Evolutionary conservation across 2,888 invertebrate species (phyloP), one percentile per base, ranked within the genome.

Genomic region (Caenorhabditis plicata): DNA sequence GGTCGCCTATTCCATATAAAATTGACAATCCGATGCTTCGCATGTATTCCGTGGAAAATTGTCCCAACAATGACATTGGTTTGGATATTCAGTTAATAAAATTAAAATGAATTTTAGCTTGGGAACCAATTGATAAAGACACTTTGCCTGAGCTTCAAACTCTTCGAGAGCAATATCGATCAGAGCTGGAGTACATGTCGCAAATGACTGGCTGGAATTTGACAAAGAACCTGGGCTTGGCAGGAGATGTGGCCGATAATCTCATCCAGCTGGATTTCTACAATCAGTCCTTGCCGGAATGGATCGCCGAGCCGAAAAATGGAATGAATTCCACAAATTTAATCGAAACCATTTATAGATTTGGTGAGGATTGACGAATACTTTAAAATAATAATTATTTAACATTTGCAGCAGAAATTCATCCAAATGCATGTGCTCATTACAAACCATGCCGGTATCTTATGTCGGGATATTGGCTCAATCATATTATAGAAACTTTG

Each of bases 181-280:
- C 40, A 31, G 50, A 62, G 22, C 38, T 68, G 25, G 50, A 57
- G 20, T 68, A 73, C 50, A 54, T 70, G 9, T 45, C 51, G 7
- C 38, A 49, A 3, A 54, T 68, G 27, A 73, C 70, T n/a, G 67
- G 64, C 29, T 68, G 70, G 68, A 63, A 74, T 31, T 54, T 62
- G 47, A 55, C 55, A n/a, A n/a, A n/a, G n/a, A 61, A 67, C 22
- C 47, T 64, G 15, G 55, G 62, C 35, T 55, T 56, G 23, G 57
- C 71, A 13, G 74, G 72, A 22, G 74, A 74, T 60, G 49, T 74
- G 45, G 73, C 74, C 19, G 74, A 74, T 41, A 73, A 71, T 45
- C 15, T 73, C 15, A 64, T 70, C 20, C 61, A 60, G 40, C 73
- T 74, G 20, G 74, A 64, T 27, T 42, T 64, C 4, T 56, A 47